Conservation (phyloP, 2,888 invertebrate genomes). For the Autographa pulchrina region DNA sequence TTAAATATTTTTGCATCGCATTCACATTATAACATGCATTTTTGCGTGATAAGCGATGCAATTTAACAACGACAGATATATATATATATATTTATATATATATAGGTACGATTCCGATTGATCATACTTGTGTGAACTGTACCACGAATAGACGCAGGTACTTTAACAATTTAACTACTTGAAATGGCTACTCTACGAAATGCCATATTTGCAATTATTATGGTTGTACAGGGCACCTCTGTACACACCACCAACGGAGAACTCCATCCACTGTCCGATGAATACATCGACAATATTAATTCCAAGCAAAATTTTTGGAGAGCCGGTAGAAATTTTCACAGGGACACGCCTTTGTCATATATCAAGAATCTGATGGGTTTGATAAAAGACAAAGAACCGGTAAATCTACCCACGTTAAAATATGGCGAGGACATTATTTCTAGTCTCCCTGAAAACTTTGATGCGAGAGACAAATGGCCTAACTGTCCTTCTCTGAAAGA, state of each 20-base stretch:
- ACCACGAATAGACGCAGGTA: neutral
- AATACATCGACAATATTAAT: slow-evolving; percentile 92
- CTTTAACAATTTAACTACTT: no score
- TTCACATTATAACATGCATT: neutral
- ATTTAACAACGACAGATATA: neutral
- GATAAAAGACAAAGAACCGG: slow-evolving; percentile 88
- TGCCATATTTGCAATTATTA: neutral
- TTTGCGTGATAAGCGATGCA: neutral
- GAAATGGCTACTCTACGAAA: neutral
- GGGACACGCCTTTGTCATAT: slow-evolving; percentile 88
- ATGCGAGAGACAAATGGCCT: slow-evolving; percentile 94
- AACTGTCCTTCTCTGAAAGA: slow-evolving; percentile 95
- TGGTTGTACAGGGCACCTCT: neutral
- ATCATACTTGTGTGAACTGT: neutral
- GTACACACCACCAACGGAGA: slow-evolving; percentile 48
- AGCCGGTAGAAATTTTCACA: slow-evolving; percentile 94
- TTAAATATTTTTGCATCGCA: no score
- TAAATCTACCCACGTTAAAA: slow-evolving; percentile 78
- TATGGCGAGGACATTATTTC: slow-evolving; percentile 76
- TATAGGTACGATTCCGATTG: neutral
- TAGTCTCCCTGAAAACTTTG: slow-evolving; percentile 93
- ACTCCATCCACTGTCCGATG: slow-evolving; percentile 91
- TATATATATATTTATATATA: neutral
- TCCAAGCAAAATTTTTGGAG: slow-evolving; percentile 92
- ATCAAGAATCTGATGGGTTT: slow-evolving; percentile 93